phyloP scores from a whole-genome alignment of 2,113 vertebrate species.

The Cynopterus brachyotis region DNA sequence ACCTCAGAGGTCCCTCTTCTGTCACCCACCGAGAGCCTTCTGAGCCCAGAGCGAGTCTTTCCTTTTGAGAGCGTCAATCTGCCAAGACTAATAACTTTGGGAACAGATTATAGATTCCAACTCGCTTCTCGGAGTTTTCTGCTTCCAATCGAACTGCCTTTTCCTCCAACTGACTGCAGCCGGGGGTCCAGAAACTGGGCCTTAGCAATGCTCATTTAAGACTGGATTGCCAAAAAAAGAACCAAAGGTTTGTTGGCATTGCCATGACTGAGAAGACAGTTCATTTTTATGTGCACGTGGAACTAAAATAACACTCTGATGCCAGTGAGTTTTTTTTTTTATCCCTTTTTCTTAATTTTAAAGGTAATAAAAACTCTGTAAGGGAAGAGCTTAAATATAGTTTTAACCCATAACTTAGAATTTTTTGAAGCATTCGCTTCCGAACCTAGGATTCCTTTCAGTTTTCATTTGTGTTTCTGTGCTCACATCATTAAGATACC shows the following conservation, averaged over 20 bases:
- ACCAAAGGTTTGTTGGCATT: not conserved
- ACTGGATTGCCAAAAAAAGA: constrained; percentile 5
- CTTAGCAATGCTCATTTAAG: constrained; percentile 23
- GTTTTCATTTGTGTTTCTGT: constrained; percentile 39
- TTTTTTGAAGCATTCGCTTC: constrained; percentile 35
- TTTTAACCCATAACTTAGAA: not conserved
- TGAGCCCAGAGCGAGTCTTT: not conserved
- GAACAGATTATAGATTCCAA: not conserved
- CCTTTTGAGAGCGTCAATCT: not conserved
- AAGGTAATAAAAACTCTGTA: constrained; percentile 25
- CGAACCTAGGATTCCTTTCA: not conserved
- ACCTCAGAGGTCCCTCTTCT: not conserved
- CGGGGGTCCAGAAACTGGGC: not conserved
- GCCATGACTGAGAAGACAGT: not conserved
- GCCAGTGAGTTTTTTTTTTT: constrained; percentile 54
- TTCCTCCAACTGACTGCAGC: not conserved
- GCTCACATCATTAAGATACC: constrained; percentile 16
- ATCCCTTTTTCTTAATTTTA: constrained; percentile 55
- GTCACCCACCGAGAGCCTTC: not conserved
- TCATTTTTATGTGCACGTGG: not conserved
- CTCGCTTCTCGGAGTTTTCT: not conserved
- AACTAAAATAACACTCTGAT: constrained; percentile 32
- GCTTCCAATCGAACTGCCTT: not conserved
- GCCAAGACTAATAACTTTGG: not conserved
- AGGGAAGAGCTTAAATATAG: not conserved